Evolutionary conservation across 2,113 vertebrate genomes (phyloP).

Genomic region (Oryzias melastigma): DNA sequence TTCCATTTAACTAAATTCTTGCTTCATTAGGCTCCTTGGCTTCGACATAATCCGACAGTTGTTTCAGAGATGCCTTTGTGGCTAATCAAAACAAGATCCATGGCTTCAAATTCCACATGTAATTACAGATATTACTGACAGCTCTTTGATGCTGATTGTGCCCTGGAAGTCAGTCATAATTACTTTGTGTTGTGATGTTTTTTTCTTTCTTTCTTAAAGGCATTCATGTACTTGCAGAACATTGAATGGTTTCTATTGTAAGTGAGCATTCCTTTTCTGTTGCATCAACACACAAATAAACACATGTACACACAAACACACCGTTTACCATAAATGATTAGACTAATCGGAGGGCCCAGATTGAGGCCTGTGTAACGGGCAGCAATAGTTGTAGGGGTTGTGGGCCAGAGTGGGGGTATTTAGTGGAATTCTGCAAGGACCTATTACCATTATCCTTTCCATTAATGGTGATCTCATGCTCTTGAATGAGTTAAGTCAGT

Average conservation of each 20-base stretch:
- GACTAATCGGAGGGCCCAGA: constrained; percentile 45
- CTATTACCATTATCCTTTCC: constrained; percentile 44
- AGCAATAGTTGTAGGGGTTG: constrained; percentile 42
- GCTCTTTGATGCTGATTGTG: constrained; percentile 42
- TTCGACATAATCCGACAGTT: constrained; percentile 39
- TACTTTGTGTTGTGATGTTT: constrained; percentile 33
- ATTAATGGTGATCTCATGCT: constrained; percentile 58
- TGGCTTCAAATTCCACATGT: constrained; percentile 22
- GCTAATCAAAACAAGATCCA: constrained; percentile 47
- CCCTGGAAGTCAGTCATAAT: constrained; percentile 37
- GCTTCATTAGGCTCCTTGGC: constrained; percentile 29
- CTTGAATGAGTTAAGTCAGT: constrained; percentile 39
- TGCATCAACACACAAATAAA: constrained; percentile 41
- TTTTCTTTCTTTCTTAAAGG: constrained; percentile 32
- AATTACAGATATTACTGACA: constrained; percentile 31
- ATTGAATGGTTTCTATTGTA: constrained; percentile 42
- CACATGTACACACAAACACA: constrained; percentile 34
- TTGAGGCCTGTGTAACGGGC: constrained; percentile 50
- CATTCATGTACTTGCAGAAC: constrained; percentile 26
- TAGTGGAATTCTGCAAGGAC: constrained; percentile 27
- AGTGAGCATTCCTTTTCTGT: constrained; percentile 54
- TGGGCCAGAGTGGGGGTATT: constrained; percentile 41
- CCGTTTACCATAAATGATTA: constrained; percentile 49
- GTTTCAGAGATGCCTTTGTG: constrained; percentile 38
- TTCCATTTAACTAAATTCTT: constrained; percentile 43